These are phyloP conservation scores for Geothlypis trichas DNA, from an alignment of 2,113 vertebrate genomes.

Conservation along the genomic window DNA sequence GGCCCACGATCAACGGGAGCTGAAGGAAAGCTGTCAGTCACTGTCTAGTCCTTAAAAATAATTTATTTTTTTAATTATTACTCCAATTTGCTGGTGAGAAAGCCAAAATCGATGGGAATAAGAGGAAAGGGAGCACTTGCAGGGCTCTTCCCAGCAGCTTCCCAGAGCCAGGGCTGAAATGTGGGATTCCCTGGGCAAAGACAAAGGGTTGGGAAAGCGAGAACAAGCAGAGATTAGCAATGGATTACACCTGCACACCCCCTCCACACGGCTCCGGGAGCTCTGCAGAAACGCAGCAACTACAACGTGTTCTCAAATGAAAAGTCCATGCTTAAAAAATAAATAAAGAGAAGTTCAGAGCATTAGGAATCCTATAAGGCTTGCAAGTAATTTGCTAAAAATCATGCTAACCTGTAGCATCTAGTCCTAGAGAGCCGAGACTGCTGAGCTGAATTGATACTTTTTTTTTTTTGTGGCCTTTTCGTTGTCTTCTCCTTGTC, in stretches of 20 bases:
- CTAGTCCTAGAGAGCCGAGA: conserved; percentile 73
- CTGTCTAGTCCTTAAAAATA: neutral
- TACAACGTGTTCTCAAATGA: conserved; percentile 66
- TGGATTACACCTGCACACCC: conserved; percentile 63
- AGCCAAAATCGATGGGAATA: neutral
- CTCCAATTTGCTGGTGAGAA: neutral
- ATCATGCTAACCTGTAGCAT: conserved; percentile 82
- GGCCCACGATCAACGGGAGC: neutral
- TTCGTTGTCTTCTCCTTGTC: conserved; percentile 59
- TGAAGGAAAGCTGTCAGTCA: neutral
- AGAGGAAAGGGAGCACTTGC: neutral
- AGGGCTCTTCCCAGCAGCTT: conserved; percentile 49
- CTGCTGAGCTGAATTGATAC: conserved; percentile 56
- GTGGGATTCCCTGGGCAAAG: conserved; percentile 23
- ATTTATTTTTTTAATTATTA: rapidly evolving
- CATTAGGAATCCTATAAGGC: conserved; percentile 75
- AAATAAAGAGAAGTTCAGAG: conserved; percentile 81
- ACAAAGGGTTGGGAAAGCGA: conserved; percentile 59
- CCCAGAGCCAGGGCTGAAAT: conserved; percentile 43
- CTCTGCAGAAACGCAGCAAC: conserved; percentile 66
- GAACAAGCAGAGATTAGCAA: neutral
- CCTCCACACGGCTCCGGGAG: conserved; percentile 50
- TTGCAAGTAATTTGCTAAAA: conserved; percentile 76
- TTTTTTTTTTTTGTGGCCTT: conserved; percentile 63
- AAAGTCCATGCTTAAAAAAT: conserved; percentile 81